Evolutionary conservation across 2,113 vertebrate genomes (phyloP), one percentile per base, ranked within the genome.

Genomic region (Pterocles orientalis): DNA sequence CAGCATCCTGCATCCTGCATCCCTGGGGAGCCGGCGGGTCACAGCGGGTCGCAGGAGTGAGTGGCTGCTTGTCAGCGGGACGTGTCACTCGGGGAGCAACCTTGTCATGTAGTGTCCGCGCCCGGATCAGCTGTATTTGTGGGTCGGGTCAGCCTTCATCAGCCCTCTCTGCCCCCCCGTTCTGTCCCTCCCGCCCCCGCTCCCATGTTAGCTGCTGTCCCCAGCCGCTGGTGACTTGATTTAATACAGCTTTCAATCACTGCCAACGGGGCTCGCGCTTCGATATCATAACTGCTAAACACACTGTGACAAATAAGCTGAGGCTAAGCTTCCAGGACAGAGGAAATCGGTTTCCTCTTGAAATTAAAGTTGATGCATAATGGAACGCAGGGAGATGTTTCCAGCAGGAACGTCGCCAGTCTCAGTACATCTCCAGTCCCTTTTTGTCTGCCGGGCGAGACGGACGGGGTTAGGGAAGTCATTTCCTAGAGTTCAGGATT

Each of bases 311-410:
- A 93, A 95, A 96, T 81, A 86, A 90, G 51, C 57, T 53, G 72
- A 73, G 90, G 90, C 72, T 70, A 41, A 91, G 92, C 95, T 95
- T 96, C 95, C 91, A 92, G 94, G 96, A 86, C 82, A 93, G 96
- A 94, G 96, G 96, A 95, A 94, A 92, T 91, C 18, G 7, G 24
- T 83, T 82, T 82, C 85, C 92, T 90, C 97, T 97, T 18, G 60
- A 81, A 96, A 96, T 96, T 41, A 51, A 91, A 96, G 95, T 80
- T 94, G 95, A 94, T 97, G 94, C 96, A 94, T 96, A 96, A 95
- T 93, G 96, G 94, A 95, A 96, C 33, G 96, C 83, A 75, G 4
- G 10, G 87, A 91, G 96, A 87, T 14, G 81, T 73, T 96, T 96
- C 90, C 88, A 97, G 95, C 91, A 90, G 93, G 97, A 96, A 47